Evolutionary conservation across 1,140 invertebrate species (phyloP), one percentile per base, ranked within the genome.

Genomic region (Colletes gigas): DNA sequence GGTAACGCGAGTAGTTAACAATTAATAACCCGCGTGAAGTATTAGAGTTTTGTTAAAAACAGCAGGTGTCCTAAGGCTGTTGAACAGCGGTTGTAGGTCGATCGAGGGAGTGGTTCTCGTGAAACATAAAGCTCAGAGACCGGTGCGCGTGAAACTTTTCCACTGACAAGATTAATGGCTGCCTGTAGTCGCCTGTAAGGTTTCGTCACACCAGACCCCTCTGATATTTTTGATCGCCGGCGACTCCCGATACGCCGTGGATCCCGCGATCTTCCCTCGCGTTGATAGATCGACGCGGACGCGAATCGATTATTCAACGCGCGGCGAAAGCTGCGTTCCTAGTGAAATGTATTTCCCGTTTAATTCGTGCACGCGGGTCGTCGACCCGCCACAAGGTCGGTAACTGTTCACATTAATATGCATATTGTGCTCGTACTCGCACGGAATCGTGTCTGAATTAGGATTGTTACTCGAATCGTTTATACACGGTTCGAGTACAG

Each of bases 291-390:
- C 65, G 21, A 60, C 70, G 57, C 30, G 39, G 54, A 60, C 50
- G 30, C 39, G 12, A 57, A 71, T 85, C 65, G 60, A 83, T 50
- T 83, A 81, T 81, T 73, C 70, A 14, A 17, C 68, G 47, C 75
- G 69, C 47, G 74, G 62, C 83, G 74, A 87, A 83, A 87, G 85
- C 54, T 12, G 71, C 71, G 50, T 69, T 30, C 70, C 76, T 55
- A 77, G 84, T 86, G 74, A 87, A 87, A 86, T 80, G 82, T 21
- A 62, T 83, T 68, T 75, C 63, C 65, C 70, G 52, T 68, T 72
- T 78, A 60, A 75, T 76, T 73, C 57, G 57, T 66, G 14, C 41
- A 14, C 52, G 10, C 39, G 55, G 81, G 81, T 86, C 78, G 65
- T 60, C 70, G 81, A 86, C 85, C 82, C 44, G 57, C 47, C 60